Conservation (phyloP, 2,888 invertebrate species). For the Caenorhabditis drosophilae region DNA sequence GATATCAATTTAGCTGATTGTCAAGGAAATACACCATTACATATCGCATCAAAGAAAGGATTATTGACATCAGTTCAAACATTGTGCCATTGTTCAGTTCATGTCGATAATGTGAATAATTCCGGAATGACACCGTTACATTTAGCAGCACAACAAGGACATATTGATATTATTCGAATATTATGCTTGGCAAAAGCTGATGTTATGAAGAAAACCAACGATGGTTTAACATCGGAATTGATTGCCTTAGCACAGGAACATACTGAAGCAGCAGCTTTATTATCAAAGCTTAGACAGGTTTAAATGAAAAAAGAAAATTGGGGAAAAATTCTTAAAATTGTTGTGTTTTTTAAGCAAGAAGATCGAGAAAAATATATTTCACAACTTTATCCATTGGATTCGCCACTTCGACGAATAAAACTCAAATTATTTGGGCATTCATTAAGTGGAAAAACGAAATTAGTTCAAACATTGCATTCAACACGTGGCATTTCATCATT, state of each 20-base stretch:
- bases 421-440: constrained; percentile 79
- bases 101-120: constrained; percentile 76
- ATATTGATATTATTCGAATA: constrained; percentile 78
- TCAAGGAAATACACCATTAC: constrained; percentile 76
- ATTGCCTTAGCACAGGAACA: constrained; percentile 81
- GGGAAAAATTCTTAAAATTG: not conserved
- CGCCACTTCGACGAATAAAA: constrained; percentile 74
- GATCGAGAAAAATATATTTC: constrained; percentile 74
- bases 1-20: constrained; percentile 73
- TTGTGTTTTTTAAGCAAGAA: constrained; percentile 62
- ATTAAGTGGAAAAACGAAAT: constrained; percentile 70
- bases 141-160: constrained; percentile 78
- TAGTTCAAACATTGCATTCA: constrained; percentile 42
- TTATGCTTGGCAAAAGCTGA: constrained; percentile 79
- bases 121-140: constrained; percentile 74
- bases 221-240: constrained; percentile 80
- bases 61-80: constrained; percentile 74
- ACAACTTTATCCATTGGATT: constrained; percentile 73
- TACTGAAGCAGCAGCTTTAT: constrained; percentile 77
- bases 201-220: constrained; percentile 67
- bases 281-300: constrained; percentile 77
- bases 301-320: too few species aligned
- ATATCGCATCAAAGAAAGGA: constrained; percentile 75
- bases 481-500: constrained; percentile 50
- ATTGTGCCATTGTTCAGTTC: constrained; percentile 75